phyloP scores from a whole-genome alignment of 2,113 vertebrate species.

The Chloroceryle aenea region DNA sequence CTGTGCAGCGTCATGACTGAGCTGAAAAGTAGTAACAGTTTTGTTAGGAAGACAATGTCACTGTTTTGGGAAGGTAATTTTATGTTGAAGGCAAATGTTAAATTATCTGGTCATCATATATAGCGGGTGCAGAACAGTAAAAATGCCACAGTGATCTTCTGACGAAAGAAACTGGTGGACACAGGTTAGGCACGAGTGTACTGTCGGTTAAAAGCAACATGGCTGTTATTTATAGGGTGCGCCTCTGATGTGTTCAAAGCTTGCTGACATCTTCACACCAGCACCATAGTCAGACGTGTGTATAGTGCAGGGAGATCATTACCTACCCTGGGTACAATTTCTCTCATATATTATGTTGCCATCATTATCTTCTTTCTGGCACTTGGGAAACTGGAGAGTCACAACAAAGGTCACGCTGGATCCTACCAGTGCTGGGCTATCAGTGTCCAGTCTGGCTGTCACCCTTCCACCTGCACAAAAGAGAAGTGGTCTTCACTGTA shows the following conservation, averaged over 20 bases:
- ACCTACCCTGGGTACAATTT: slow-evolving; percentile 85
- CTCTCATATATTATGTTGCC: slow-evolving; percentile 85
- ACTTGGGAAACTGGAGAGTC: slow-evolving; percentile 86
- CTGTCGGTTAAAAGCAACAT: not conserved
- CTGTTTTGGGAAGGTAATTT: not conserved
- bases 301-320: not conserved
- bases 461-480: slow-evolving; percentile 77
- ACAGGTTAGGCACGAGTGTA: not conserved
- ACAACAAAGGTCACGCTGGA: slow-evolving; percentile 86
- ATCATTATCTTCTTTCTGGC: slow-evolving; percentile 84
- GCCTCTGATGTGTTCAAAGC: not conserved
- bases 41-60: not conserved
- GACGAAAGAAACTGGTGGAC: not conserved
- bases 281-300: not conserved
- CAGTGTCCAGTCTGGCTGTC: slow-evolving; percentile 82
- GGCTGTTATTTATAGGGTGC: fast-evolving
- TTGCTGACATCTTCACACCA: not conserved
- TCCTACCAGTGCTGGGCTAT: slow-evolving; percentile 91
- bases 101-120: not conserved
- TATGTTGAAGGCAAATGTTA: not conserved
- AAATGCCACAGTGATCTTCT: not conserved
- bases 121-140: not conserved
- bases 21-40: not conserved
- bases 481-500: not conserved
- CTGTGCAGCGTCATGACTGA: not conserved